A percentile compares a stretch with the other conserved stretches of the same genome.
Evolutionary conservation across 2,113 vertebrate species (phyloP).

Genomic region (Puntigrus tetrazona): DNA sequence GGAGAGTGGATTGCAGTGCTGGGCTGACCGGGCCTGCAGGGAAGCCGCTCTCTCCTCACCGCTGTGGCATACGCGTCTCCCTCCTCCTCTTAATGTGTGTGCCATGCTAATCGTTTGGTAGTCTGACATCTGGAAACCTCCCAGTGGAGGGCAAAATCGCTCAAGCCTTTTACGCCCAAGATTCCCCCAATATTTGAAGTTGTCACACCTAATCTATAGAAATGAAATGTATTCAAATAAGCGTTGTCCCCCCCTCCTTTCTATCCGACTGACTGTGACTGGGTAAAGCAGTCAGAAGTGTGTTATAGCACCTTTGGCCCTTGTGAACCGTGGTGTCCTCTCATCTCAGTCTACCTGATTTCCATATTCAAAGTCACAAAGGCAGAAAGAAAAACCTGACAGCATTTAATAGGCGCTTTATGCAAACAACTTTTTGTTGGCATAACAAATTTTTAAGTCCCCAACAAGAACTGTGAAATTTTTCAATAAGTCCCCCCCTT

Average conservation of each 20-base stretch:
- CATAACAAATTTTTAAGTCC: conserved; percentile 47
- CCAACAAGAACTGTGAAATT: conserved; percentile 60
- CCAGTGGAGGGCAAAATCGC: conserved; percentile 63
- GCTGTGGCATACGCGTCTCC: conserved; percentile 53
- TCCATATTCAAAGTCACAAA: conserved; percentile 58
- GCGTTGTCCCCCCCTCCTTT: conserved; percentile 41
- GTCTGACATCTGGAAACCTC: conserved; percentile 72
- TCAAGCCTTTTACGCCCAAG: conserved; percentile 55
- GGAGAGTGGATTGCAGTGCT: conserved; percentile 52
- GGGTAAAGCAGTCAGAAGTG: conserved; percentile 60
- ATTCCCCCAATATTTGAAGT: conserved; percentile 69
- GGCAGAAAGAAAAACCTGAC: conserved; percentile 41
- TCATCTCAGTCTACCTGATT: conserved; percentile 57
- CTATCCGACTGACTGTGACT: conserved; percentile 47
- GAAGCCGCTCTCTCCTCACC: conserved; percentile 59
- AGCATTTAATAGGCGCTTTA: conserved; percentile 55
- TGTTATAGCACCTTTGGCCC: conserved; percentile 63
- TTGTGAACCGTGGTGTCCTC: conserved; percentile 32
- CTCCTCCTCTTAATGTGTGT: conserved; percentile 66
- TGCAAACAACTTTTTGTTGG: conserved; percentile 38
- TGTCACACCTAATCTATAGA: conserved; percentile 68
- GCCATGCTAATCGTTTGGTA: conserved; percentile 72
- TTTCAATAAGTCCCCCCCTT: conserved; percentile 58
- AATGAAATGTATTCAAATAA: conserved; percentile 65
- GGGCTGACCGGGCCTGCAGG: conserved; percentile 17